phyloP scores from a whole-genome alignment of 2,888 invertebrate genomes.

The Nomada lathburiana region DNA sequence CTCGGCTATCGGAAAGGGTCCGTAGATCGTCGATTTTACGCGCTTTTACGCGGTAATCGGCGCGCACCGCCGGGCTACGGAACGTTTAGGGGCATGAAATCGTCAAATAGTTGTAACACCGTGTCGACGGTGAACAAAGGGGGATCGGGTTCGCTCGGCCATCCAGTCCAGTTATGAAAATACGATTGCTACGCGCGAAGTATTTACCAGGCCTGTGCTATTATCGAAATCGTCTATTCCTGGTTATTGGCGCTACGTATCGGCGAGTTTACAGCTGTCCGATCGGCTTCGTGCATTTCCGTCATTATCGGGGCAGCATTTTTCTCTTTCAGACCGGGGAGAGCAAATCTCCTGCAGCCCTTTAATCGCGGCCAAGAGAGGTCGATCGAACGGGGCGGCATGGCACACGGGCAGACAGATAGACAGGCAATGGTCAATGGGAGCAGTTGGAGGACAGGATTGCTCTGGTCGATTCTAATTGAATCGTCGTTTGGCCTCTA shows the following conservation, averaged over 20 bases:
- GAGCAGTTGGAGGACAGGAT: slow-evolving; percentile 79
- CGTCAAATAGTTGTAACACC: slow-evolving; percentile 45
- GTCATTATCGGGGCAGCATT: slow-evolving; percentile 24
- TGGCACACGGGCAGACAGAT: slow-evolving; percentile 48
- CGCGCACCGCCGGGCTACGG: slow-evolving; percentile 22
- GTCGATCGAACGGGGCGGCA: slow-evolving; percentile 75
- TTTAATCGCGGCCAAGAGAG: slow-evolving; percentile 77
- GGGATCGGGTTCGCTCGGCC: slow-evolving; percentile 6
- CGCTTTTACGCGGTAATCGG: slow-evolving; percentile 61
- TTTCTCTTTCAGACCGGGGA: slow-evolving; percentile 23
- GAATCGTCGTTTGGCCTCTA: slow-evolving; percentile 83
- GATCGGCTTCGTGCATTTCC: slow-evolving; percentile 10
- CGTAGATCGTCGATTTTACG: slow-evolving; percentile 43
- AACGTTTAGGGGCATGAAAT: slow-evolving; percentile 58
- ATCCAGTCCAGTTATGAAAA: slow-evolving; percentile 52
- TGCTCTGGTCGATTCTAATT: slow-evolving; percentile 83
- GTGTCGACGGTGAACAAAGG: slow-evolving; percentile 43
- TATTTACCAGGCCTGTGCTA: slow-evolving; percentile 16
- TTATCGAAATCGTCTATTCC: slow-evolving; percentile 18
- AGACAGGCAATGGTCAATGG: slow-evolving; percentile 70
- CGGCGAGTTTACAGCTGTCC: background rate
- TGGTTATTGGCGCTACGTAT: slow-evolving; percentile 1
- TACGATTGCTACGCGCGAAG: slow-evolving; percentile 46
- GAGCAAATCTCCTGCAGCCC: slow-evolving; percentile 48
- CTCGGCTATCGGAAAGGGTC: background rate